A percentile compares a stretch with the other conserved stretches of the same genome.
Evolutionary conservation across 2,797 vertebrate genomes (phyloP).

Genomic region (Nyctibius grandis): DNA sequence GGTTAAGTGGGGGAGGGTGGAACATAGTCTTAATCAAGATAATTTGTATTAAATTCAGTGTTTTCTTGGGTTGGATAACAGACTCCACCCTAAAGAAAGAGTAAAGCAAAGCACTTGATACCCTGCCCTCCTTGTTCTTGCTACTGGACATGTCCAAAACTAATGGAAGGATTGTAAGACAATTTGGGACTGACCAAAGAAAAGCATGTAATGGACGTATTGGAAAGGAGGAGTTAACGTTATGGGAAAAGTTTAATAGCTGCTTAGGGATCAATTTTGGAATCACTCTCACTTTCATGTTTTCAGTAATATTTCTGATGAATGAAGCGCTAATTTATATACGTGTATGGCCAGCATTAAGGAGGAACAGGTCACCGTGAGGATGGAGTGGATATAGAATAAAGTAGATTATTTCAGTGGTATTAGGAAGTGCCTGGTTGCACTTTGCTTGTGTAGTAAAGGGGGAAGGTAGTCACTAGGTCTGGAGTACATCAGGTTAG

Average conservation of each 20-base stretch:
- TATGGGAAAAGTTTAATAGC: not conserved
- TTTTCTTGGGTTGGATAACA: not conserved
- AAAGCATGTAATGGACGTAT: rapidly evolving
- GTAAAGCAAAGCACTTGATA: not conserved
- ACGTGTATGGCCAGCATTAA: not conserved
- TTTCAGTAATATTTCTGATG: not conserved
- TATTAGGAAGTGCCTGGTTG: not conserved
- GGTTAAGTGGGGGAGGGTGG: not conserved
- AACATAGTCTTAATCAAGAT: not conserved
- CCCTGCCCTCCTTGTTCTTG: rapidly evolving
- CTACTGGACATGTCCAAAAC: rapidly evolving
- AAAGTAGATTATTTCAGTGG: not conserved
- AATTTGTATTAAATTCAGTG: not conserved
- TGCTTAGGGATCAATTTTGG: not conserved
- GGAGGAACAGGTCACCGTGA: not conserved
- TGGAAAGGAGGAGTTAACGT: rapidly evolving
- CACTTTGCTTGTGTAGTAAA: too few relatives aligned
- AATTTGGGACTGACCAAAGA: not conserved
- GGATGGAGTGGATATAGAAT: not conserved
- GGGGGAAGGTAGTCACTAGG: too few relatives aligned
- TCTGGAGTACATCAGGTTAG: too few relatives aligned
- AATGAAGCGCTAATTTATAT: not conserved
- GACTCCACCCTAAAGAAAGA: not conserved
- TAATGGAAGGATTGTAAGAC: rapidly evolving
- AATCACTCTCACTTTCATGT: not conserved